Percentiles rank a stretch among this genome's conserved stretches.
Conservation (phyloP, 2,888 invertebrate species). For the Gibbula magus region DNA sequence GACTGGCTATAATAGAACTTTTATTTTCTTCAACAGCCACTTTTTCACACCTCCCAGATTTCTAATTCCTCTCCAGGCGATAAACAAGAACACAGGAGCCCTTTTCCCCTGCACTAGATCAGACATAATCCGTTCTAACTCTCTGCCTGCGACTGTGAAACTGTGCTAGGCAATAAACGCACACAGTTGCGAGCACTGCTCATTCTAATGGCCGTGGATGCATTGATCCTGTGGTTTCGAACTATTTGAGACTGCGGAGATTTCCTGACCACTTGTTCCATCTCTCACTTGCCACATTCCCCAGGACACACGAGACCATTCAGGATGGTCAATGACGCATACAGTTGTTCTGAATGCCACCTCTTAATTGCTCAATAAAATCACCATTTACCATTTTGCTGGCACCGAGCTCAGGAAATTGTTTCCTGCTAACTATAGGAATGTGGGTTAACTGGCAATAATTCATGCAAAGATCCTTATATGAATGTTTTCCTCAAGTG, state of each 20-base stretch:
- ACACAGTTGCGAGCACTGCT: neutral
- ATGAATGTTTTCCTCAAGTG: too few species aligned
- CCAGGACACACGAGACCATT: neutral
- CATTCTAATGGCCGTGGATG: neutral
- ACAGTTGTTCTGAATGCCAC: neutral
- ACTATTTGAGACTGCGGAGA: neutral
- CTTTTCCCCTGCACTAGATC: neutral
- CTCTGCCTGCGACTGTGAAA: neutral
- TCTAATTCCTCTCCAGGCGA: neutral
- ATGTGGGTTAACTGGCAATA: too few species aligned
- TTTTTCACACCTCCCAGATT: neutral
- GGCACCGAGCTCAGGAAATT: conserved; percentile 10
- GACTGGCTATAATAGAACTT: too few species aligned
- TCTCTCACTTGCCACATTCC: neutral
- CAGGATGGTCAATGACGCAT: neutral
- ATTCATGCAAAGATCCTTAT: too few species aligned
- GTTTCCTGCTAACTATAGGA: neutral
- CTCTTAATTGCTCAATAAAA: neutral
- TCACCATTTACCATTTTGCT: neutral
- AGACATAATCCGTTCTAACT: neutral
- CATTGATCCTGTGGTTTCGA: neutral
- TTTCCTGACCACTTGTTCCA: neutral
- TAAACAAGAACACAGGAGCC: neutral
- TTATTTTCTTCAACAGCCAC: neutral
- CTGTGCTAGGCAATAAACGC: neutral